Evolutionary conservation across 1,140 invertebrate genomes (phyloP).

Genomic region (Leguminivora glycinivorella): DNA sequence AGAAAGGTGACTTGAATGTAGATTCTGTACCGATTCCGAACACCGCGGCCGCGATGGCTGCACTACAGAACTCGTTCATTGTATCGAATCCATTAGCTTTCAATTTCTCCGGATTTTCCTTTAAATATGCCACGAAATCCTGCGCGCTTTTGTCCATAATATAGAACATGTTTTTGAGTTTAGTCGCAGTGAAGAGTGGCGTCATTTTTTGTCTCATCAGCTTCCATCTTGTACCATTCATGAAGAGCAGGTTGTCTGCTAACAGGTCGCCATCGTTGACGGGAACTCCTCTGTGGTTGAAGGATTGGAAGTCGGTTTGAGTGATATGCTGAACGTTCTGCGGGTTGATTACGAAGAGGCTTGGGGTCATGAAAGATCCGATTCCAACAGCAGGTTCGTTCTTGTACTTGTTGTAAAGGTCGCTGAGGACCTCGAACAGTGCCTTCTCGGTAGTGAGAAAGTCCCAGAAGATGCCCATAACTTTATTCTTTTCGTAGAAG

Average conservation of each 20-base stretch:
- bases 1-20: conserved; percentile 47
- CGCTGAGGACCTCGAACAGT: not conserved
- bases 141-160: conserved; percentile 52
- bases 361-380: conserved; percentile 52
- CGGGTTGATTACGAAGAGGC: conserved; percentile 67
- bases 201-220: conserved; percentile 58
- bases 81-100: conserved; percentile 38
- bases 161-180: conserved; percentile 74
- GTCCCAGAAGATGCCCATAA: conserved; percentile 29
- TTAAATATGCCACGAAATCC: conserved; percentile 45
- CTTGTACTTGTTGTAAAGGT: not conserved
- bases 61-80: conserved; percentile 43
- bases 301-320: conserved; percentile 75
- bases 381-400: conserved; percentile 44
- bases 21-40: conserved; percentile 47
- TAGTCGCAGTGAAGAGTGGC: conserved; percentile 60
- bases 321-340: conserved; percentile 78
- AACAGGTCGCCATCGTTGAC: conserved; percentile 60
- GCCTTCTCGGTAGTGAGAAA: not conserved
- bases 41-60: conserved; percentile 43
- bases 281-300: conserved; percentile 55
- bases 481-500: conserved; percentile 10
- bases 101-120: conserved; percentile 32
- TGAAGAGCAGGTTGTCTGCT: conserved; percentile 62
- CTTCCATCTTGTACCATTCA: conserved; percentile 68